Evolutionary conservation across 2,797 vertebrate species (phyloP).

Genomic region (Centropyge bicolor): DNA sequence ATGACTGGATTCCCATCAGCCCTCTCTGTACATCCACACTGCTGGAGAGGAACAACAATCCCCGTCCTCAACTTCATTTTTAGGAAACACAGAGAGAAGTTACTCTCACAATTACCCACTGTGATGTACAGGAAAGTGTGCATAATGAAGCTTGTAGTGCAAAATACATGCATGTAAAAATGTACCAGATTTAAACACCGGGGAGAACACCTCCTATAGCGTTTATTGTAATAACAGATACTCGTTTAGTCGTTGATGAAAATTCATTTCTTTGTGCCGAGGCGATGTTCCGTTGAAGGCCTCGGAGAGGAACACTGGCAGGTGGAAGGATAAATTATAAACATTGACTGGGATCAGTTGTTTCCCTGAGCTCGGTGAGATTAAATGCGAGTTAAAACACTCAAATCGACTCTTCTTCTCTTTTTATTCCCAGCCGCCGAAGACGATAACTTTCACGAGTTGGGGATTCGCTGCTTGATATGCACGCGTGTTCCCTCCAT

Average conservation of each 20-base stretch:
- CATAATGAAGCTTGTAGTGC: background rate
- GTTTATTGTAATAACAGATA: constrained; percentile 50
- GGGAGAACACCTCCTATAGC: constrained; percentile 17
- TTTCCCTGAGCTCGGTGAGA: constrained; percentile 47
- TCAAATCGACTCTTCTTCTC: constrained; percentile 42
- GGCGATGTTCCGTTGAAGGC: constrained; percentile 18
- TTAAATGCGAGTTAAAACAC: constrained; percentile 53
- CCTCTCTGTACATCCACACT: constrained; percentile 16
- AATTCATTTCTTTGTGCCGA: constrained; percentile 45
- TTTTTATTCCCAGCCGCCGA: constrained; percentile 13
- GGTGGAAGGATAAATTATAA: constrained; percentile 71
- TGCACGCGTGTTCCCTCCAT: constrained; percentile 42
- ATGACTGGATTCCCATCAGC: constrained; percentile 55
- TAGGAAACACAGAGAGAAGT: constrained; percentile 32
- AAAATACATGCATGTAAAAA: constrained; percentile 11
- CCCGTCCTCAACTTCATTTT: background rate
- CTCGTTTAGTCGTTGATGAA: constrained; percentile 56
- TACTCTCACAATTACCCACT: background rate
- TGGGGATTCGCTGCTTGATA: constrained; percentile 57
- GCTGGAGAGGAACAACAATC: constrained; percentile 22
- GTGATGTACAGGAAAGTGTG: background rate
- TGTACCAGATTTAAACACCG: constrained; percentile 23
- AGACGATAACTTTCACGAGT: constrained; percentile 2
- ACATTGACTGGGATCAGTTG: constrained; percentile 58
- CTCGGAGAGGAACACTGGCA: constrained; percentile 53